These are phyloP conservation scores for Drosophila barbarae DNA, from an alignment of 2,888 invertebrate genomes.

Conservation along the genomic window DNA sequence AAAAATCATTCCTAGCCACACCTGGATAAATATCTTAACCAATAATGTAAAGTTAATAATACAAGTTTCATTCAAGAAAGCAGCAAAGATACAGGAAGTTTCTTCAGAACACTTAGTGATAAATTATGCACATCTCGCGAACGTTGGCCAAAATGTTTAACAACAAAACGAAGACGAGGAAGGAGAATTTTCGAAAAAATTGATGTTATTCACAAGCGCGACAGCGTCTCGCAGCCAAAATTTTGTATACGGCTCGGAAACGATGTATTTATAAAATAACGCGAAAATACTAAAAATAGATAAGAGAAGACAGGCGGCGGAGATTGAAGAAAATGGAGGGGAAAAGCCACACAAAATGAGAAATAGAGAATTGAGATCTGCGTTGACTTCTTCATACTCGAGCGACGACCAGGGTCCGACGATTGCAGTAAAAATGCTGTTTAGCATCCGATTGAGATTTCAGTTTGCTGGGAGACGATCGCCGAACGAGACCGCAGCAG, in stretches of 20 bases:
- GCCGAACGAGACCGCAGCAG: conserved; percentile 73
- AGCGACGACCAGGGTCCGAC: conserved; percentile 41
- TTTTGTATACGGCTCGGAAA: conserved; percentile 18
- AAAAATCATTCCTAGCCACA: too few relatives aligned
- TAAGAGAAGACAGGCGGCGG: conserved; percentile 43
- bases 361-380: conserved; percentile 38
- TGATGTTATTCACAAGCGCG: conserved; percentile 36
- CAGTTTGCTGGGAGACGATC: conserved; percentile 77
- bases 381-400: conserved; percentile 56
- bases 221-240: conserved; percentile 36
- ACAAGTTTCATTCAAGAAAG: conserved; percentile 22
- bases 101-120: conserved; percentile 14
- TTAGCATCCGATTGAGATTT: conserved; percentile 57
- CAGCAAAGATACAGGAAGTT: conserved; percentile 5
- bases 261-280: conserved; percentile 51
- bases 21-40: neutral
- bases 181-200: conserved; percentile 8
- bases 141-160: conserved; percentile 43
- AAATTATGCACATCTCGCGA: conserved; percentile 25
- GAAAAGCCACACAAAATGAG: conserved; percentile 33
- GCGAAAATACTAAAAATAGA: conserved; percentile 50
- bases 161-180: conserved; percentile 43
- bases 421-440: conserved; percentile 63
- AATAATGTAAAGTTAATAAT: neutral
- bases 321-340: conserved; percentile 41